Evolutionary conservation across 1,140 invertebrate genomes (phyloP), one percentile per base, ranked within the genome.

Genomic region (Catajapyx aquilonaris): DNA sequence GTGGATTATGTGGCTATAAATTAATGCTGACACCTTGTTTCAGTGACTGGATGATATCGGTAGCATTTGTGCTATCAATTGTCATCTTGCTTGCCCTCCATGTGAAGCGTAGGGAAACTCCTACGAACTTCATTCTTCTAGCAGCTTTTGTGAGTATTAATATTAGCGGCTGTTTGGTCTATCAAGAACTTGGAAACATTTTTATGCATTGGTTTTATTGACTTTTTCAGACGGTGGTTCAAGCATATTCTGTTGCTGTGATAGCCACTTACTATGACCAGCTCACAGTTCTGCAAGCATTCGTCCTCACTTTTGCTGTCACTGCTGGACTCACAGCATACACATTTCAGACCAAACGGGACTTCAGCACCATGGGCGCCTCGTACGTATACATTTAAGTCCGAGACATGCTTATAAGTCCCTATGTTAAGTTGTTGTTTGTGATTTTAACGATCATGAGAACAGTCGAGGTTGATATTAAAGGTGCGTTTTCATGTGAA

Each of bases 281-380:
- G 17, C 48, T 56, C 7, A 57, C 76, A 20, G 79, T 86, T 0
- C 52, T 85, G 10, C 68, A 84, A 59, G 81, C 80, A 2, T 60
- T 84, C 10, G 51, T 69, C 1, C 60, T 85, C 41, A 86, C 81
- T 0, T 57, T 79, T 30, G 61, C 67, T 2, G 71, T 83, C 9
- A 69, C 80, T 10, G 56, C 66, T 38, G 67, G 69, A 1, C 60
- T 86, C 28, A 83, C 78, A 1, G 48, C 68, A 4, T 86, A 71
- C 52, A 84, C 80, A 1, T 69, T 85, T 38, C 81, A 86, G 60
- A 75, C 73, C 17, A 84, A 81, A 54, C 62, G 64, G 42, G 81
- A 86, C 52, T 84, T 83, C 56, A 78, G 77, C 7, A 69, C 69
- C 35, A 56, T 75, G 51, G 69, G 74, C 51, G 72, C 73, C 52